These are phyloP conservation scores for Drosophila varians DNA, from an alignment of 1,140 invertebrate genomes.

Conservation along the genomic window DNA sequence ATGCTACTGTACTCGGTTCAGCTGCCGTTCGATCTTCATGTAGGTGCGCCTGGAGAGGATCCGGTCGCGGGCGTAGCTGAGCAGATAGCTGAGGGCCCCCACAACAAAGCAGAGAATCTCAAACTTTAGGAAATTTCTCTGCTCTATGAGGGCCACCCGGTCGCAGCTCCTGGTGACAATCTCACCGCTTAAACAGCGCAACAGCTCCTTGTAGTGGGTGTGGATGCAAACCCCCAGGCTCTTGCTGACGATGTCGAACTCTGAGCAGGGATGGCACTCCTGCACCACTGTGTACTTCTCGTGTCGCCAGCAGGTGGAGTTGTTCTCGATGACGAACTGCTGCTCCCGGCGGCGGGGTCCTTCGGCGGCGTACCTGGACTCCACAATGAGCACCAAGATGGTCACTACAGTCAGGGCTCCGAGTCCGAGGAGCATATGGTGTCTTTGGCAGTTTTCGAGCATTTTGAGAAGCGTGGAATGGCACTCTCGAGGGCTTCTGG, in stretches of 20 bases:
- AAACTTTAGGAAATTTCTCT: constrained; percentile 93
- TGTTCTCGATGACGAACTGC: constrained; percentile 88
- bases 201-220: constrained; percentile 89
- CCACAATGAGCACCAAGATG: constrained; percentile 90
- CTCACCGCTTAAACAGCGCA: constrained; percentile 89
- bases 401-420: constrained; percentile 88
- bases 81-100: constrained; percentile 85
- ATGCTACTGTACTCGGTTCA: constrained; percentile 83
- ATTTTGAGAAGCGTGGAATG: constrained; percentile 80
- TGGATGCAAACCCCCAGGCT: constrained; percentile 88
- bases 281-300: constrained; percentile 88
- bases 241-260: constrained; percentile 89
- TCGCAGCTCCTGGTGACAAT: constrained; percentile 89
- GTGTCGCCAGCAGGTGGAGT: constrained; percentile 89
- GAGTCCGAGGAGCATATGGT: constrained; percentile 88
- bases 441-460: constrained; percentile 89
- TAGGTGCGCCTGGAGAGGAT: constrained; percentile 83
- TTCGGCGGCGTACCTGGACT: constrained; percentile 86
- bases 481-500: neutral
- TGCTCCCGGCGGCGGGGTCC: constrained; percentile 53
- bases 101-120: constrained; percentile 89
- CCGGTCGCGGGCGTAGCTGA: constrained; percentile 72
- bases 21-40: constrained; percentile 84
- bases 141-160: constrained; percentile 89
- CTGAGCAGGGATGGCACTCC: constrained; percentile 91